These are phyloP conservation scores for Hydrophis major DNA, from an alignment of 2,797 vertebrate species.

Conservation along the genomic window DNA sequence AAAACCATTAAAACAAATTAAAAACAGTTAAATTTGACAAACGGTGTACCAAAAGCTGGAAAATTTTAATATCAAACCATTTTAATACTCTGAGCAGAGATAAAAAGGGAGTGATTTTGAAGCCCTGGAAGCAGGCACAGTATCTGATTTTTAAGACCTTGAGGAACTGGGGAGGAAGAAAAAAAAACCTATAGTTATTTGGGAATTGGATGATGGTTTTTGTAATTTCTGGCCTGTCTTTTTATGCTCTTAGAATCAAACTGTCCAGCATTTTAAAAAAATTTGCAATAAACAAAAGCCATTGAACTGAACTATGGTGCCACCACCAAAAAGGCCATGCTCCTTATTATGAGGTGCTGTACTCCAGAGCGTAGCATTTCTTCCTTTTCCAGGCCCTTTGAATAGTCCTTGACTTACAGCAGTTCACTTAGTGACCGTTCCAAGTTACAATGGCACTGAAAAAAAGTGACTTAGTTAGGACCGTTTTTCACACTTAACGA, in stretches of 20 bases:
- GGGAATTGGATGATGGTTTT: not conserved
- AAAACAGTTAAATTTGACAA: not conserved
- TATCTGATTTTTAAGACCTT: not conserved
- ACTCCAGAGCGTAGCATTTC: accelerated
- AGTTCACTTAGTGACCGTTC: not conserved
- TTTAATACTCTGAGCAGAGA: not conserved
- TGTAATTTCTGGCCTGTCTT: too few relatives aligned
- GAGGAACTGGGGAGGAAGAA: not conserved
- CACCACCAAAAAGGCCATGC: not conserved
- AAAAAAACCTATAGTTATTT: not conserved
- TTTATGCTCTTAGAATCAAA: not conserved
- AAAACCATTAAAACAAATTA: not conserved
- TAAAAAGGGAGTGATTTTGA: not conserved
- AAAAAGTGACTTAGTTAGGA: not conserved
- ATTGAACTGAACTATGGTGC: not conserved
- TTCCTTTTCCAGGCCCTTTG: not conserved
- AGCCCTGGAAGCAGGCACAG: too few relatives aligned
- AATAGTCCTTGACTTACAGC: not conserved
- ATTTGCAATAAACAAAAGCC: not conserved
- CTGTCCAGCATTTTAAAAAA: not conserved
- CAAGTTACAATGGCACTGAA: not conserved
- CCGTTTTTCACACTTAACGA: not conserved
- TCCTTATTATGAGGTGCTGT: not conserved
- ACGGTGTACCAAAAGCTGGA: not conserved
- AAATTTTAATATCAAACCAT: not conserved